Base-by-base conservation (phyloP, 2,113 vertebrate genomes). In the Microtus oregoni region DNA sequence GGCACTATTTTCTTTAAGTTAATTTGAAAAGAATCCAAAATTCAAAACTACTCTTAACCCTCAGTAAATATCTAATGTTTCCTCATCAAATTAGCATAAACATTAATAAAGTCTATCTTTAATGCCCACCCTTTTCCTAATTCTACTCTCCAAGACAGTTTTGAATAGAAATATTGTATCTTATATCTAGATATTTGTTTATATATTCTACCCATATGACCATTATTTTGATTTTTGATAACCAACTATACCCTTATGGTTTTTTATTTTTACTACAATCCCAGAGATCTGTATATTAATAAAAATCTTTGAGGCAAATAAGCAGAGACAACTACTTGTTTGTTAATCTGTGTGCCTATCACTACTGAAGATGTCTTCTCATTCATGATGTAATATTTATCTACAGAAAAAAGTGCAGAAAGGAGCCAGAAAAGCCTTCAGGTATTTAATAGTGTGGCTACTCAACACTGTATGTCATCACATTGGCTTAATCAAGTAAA, bases 241-340 rank as follows among this genome's bases (percentile, higher is more conserved):
- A 52, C 67, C 7, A 95, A 65, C 41, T 68, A 78, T 26, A 52
- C 6, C 52, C 50, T 30, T 81, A 22, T 85, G 67, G 50, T 41
- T 86, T 41, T 79, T 95, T 47, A 76, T 89, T 9, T 83, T 35
- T 61, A 86, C 28, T 86, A 6, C 1, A 67, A 4, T 58, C 35
- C 44, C 15, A 83, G 68, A 79, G 28, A 14, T 70, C 24, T 88
- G 65, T 5, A 26, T 35, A 38, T 79, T 61, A 86, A 86, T 47
- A 88, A 70, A 86, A 94, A 91, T 91, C 14, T 67, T 96, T 67
- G 22, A 91, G 94, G 26, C 17, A 90, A 90, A 94, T 47, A 75
- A 47, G 32, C 22, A 92, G 73, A 90, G 83, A 17, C 65, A 85
- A 6, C n/a, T 83, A 88, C 4, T 47, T 44, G 24, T 50, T 92